These are phyloP conservation scores for Cephonodes hylas DNA, from an alignment of 2,888 invertebrate species.

Conservation along the genomic window DNA sequence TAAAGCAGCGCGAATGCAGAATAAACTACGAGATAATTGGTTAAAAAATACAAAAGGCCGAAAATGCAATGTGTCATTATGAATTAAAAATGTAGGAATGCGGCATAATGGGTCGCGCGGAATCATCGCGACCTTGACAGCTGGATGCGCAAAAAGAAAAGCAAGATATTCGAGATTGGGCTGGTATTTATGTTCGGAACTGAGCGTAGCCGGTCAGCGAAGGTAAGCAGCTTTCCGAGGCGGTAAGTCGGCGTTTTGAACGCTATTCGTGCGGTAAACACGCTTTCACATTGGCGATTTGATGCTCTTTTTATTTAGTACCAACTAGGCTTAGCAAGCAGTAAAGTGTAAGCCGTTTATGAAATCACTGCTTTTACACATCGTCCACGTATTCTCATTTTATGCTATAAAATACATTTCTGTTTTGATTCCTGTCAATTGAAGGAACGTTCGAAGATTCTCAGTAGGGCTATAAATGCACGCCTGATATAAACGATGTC, in stretches of 20 bases:
- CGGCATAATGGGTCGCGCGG: constrained; percentile 40
- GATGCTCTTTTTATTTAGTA: background rate
- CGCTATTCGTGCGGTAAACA: constrained; percentile 29
- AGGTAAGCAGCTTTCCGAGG: constrained; percentile 68
- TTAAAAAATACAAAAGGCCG: background rate
- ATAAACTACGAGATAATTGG: background rate
- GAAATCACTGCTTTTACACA: background rate
- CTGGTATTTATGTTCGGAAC: constrained; percentile 46
- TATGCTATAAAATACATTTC: background rate
- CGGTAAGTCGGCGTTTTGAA: constrained; percentile 34
- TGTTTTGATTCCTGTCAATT: background rate
- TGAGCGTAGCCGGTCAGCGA: constrained; percentile 46
- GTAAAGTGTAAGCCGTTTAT: background rate
- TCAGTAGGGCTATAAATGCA: no score
- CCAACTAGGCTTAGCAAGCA: no score
- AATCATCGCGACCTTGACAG: constrained; percentile 57
- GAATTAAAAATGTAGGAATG: constrained; percentile 27
- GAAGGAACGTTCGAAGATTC: no score
- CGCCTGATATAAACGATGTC: no score
- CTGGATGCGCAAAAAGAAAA: constrained; percentile 42
- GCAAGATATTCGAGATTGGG: constrained; percentile 38
- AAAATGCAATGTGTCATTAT: background rate
- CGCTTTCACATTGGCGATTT: constrained; percentile 15
- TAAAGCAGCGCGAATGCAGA: background rate
- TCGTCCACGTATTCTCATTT: background rate